Evolutionary conservation across 2,888 invertebrate genomes (phyloP).

Genomic region (Autographa pulchrina): DNA sequence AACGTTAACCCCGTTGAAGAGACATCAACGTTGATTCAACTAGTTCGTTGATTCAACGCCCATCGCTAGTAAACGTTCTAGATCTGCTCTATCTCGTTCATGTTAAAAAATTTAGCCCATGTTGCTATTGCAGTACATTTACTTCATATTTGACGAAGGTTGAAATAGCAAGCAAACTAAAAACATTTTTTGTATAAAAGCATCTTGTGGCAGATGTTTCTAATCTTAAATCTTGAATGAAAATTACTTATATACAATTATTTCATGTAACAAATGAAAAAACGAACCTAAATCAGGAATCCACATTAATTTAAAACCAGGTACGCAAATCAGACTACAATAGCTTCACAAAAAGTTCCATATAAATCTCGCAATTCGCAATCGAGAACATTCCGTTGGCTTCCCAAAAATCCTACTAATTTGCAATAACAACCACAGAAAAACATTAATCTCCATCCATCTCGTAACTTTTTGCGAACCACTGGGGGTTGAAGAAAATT

Average conservation of each 20-base stretch:
- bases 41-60: too few relatives aligned
- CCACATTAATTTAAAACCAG: slow-evolving; percentile 19
- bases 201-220: background rate
- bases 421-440: slow-evolving; percentile 62
- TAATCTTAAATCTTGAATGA: background rate
- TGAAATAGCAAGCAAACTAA: too few relatives aligned
- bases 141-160: too few relatives aligned
- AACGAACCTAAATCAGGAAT: slow-evolving; percentile 15
- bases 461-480: slow-evolving; percentile 61
- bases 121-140: background rate
- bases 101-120: background rate
- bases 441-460: slow-evolving; percentile 66
- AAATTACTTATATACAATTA: background rate
- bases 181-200: background rate
- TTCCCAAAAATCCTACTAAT: slow-evolving; percentile 54
- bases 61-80: background rate
- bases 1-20: too few relatives aligned
- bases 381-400: slow-evolving; percentile 45
- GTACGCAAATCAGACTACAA: slow-evolving; percentile 45
- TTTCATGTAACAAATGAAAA: slow-evolving; percentile 11
- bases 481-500: slow-evolving; percentile 74
- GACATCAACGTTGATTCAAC: too few relatives aligned
- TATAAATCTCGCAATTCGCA: slow-evolving; percentile 48
- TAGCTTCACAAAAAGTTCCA: slow-evolving; percentile 25
- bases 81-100: background rate